Conservation (phyloP, 2,888 invertebrate genomes). For the Ormyrus thymus region DNA sequence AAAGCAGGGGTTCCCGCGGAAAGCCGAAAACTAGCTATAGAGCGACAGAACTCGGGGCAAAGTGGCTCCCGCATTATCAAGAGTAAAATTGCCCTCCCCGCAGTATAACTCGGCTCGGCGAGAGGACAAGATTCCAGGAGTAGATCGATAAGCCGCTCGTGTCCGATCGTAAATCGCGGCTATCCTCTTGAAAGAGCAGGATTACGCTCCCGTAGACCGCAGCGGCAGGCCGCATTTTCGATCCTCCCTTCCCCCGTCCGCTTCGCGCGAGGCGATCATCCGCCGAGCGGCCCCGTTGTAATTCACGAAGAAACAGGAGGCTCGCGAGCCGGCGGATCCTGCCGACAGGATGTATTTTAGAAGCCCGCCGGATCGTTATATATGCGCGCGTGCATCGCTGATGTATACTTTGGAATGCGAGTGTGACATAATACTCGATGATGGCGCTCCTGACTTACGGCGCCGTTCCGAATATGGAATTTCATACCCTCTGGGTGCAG, state of each 20-base stretch:
- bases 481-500: not conserved
- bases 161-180: slow-evolving; percentile 32
- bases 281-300: not conserved
- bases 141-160: slow-evolving; percentile 23
- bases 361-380: no score
- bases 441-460: not conserved
- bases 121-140: not conserved
- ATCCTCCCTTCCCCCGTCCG: not conserved
- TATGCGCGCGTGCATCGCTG: no score
- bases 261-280: no score
- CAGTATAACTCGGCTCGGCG: not conserved
- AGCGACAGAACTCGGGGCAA: not conserved
- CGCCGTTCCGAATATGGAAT: not conserved
- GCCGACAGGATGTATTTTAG: slow-evolving; percentile 4
- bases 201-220: slow-evolving; percentile 3
- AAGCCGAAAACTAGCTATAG: slow-evolving; percentile 8
- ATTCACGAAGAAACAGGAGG: not conserved
- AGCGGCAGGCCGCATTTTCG: not conserved
- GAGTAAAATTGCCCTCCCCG: slow-evolving; percentile 2
- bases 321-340: no score
- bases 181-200: not conserved
- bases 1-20: not conserved
- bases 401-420: not conserved
- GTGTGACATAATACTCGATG: not conserved
- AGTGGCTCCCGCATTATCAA: slow-evolving; percentile 4